Evolutionary conservation across 92 coral and sea anemone species (phyloP).

Genomic region (Heteractis magnifica): DNA sequence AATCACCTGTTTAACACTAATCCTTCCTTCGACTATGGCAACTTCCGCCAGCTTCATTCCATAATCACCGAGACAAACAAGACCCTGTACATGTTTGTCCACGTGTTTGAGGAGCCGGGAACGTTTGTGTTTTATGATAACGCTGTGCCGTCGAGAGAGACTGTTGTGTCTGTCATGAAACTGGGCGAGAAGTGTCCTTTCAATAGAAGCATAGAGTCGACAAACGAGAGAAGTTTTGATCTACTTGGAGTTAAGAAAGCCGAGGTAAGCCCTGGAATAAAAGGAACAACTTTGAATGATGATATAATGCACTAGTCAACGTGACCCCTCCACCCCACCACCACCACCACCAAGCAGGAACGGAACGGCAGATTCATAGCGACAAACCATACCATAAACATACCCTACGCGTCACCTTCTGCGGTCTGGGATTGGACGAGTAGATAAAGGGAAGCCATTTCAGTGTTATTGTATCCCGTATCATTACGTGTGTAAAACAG

Average conservation of each 20-base stretch:
- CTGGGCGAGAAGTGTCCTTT: constrained; percentile 61
- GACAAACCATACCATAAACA: too few species aligned
- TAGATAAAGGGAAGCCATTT: too few species aligned
- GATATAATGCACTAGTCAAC: too few species aligned
- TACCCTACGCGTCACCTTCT: too few species aligned
- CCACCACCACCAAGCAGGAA: too few species aligned
- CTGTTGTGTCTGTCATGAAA: constrained; percentile 69
- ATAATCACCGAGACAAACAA: constrained; percentile 81
- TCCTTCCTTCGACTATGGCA: constrained; percentile 86
- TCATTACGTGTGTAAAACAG: too few species aligned
- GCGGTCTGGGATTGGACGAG: too few species aligned
- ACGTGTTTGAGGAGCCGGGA: constrained; percentile 85
- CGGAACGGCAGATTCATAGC: too few species aligned
- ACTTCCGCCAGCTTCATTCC: constrained; percentile 82
- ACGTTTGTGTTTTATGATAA: constrained; percentile 95
- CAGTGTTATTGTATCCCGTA: too few species aligned
- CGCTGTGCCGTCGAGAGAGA: constrained; percentile 62
- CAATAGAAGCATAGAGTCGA: constrained; percentile 36
- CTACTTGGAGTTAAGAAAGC: constrained; percentile 59
- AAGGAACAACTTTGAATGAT: too few species aligned
- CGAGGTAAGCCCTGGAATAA: constrained; percentile 47
- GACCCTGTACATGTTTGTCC: constrained; percentile 62
- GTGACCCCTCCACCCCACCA: too few species aligned
- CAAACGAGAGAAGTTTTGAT: constrained; percentile 36
- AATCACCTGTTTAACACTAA: constrained; percentile 87